Percentiles rank a stretch among this genome's conserved stretches.
These are phyloP conservation scores for Turritopsis dohrnii DNA, from an alignment of 30 jellyfish, hydroid and myxozoan genomes.

Conservation along the genomic window DNA sequence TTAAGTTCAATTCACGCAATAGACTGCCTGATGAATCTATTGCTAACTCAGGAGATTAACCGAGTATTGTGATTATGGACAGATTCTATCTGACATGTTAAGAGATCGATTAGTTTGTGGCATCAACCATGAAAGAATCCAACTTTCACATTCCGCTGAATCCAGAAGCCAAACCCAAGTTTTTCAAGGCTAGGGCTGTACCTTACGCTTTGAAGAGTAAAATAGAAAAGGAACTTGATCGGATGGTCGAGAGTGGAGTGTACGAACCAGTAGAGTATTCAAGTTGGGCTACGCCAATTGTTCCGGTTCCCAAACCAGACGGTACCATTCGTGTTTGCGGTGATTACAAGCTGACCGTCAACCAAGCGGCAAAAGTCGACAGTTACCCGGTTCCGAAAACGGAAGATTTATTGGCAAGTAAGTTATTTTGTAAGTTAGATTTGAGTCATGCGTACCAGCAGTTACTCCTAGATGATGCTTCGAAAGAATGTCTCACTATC, in stretches of 20 bases:
- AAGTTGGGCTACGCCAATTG: slow-evolving; percentile 49
- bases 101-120: slow-evolving; percentile 50
- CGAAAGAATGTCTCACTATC: slow-evolving; percentile 26
- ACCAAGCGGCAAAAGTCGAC: slow-evolving; percentile 40
- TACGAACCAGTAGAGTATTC: slow-evolving; percentile 10
- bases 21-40: no score
- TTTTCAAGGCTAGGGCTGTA: slow-evolving; percentile 37
- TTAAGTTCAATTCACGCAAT: slow-evolving; percentile 32
- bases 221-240: slow-evolving; percentile 42
- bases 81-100: slow-evolving; percentile 18
- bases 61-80: slow-evolving; percentile 38
- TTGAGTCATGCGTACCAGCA: slow-evolving; percentile 54
- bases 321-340: slow-evolving; percentile 47
- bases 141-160: slow-evolving; percentile 10
- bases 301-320: slow-evolving; percentile 38
- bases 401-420: slow-evolving; percentile 36
- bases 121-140: slow-evolving; percentile 33
- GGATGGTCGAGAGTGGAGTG: slow-evolving; percentile 23
- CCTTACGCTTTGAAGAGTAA: slow-evolving; percentile 46
- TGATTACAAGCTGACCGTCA: slow-evolving; percentile 48
- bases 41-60: slow-evolving; percentile 25
- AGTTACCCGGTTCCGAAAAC: slow-evolving; percentile 50
- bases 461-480: slow-evolving; percentile 36
- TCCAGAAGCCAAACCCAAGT: slow-evolving; percentile 34
- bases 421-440: slow-evolving; percentile 45